These are phyloP conservation scores for Stigmatopora argus DNA, from an alignment of 2,113 vertebrate genomes.

Conservation along the genomic window DNA sequence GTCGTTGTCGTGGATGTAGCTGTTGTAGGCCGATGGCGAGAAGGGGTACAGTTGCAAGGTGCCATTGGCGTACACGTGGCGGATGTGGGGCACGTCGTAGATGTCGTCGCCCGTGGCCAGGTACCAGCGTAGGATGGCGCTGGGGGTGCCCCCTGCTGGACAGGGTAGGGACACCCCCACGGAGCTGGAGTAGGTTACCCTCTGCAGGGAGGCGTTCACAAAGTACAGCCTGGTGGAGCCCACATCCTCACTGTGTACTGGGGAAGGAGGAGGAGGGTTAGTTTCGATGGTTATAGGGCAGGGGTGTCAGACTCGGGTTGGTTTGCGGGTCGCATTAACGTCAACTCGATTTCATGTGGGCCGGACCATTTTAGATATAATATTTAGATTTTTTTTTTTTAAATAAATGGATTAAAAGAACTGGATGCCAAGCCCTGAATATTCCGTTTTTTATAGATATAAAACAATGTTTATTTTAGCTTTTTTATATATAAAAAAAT, in stretches of 20 bases:
- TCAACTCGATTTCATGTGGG: too few relatives aligned
- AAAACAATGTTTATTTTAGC: too few relatives aligned
- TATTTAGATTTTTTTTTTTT: too few relatives aligned
- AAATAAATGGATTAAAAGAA: too few relatives aligned
- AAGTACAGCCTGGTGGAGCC: slow-evolving; percentile 97
- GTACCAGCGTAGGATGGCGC: slow-evolving; percentile 95
- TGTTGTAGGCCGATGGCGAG: slow-evolving; percentile 98
- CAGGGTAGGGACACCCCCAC: slow-evolving; percentile 93
- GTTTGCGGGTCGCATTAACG: too few relatives aligned
- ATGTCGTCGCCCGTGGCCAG: slow-evolving; percentile 98
- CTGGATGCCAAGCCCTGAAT: too few relatives aligned
- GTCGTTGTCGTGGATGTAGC: slow-evolving; percentile 99
- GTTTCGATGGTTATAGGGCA: too few relatives aligned
- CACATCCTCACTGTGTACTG: slow-evolving; percentile 92
- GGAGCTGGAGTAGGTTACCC: slow-evolving; percentile 98
- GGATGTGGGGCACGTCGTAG: slow-evolving; percentile 98
- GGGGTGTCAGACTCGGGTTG: too few relatives aligned
- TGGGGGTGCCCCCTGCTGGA: slow-evolving; percentile 94
- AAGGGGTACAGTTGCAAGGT: slow-evolving; percentile 97
- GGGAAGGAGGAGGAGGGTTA: neutral
- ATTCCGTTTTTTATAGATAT: too few relatives aligned
- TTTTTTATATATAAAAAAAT: too few relatives aligned
- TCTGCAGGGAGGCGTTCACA: slow-evolving; percentile 97
- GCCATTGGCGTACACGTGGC: slow-evolving; percentile 96
- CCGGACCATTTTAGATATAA: too few relatives aligned